Percentiles rank a stretch among this genome's conserved stretches.
Conservation (phyloP, 1,140 invertebrate genomes). For the Melitaea cinxia region DNA sequence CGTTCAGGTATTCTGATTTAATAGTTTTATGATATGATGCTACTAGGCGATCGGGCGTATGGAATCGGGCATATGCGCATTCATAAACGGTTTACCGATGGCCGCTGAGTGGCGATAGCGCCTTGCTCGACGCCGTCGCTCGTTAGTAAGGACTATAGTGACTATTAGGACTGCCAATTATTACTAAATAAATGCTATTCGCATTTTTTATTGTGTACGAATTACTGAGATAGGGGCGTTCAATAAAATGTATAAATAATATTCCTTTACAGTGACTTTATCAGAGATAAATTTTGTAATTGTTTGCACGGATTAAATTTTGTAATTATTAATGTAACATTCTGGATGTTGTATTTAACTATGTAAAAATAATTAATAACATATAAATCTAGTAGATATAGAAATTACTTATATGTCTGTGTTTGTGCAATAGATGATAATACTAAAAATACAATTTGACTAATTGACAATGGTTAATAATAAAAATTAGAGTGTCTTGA, state of each 20-base stretch:
- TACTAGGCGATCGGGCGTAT: slow-evolving; percentile 24
- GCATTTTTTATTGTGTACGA: slow-evolving; percentile 72
- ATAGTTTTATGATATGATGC: slow-evolving; percentile 26
- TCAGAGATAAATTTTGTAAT: slow-evolving; percentile 71
- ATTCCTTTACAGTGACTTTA: slow-evolving; percentile 62
- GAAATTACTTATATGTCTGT: slow-evolving; percentile 61
- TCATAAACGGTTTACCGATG: not conserved
- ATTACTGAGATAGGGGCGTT: slow-evolving; percentile 68
- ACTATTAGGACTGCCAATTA: slow-evolving; percentile 73
- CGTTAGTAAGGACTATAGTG: slow-evolving; percentile 56
- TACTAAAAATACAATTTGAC: slow-evolving; percentile 52
- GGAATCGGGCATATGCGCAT: not conserved
- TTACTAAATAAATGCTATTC: slow-evolving; percentile 65
- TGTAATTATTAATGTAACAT: slow-evolving; percentile 78
- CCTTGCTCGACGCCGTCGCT: slow-evolving; percentile 31
- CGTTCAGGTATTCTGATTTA: slow-evolving; percentile 26
- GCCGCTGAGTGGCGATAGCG: not conserved
- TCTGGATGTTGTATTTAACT: slow-evolving; percentile 78
- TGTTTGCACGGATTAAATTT: slow-evolving; percentile 75
- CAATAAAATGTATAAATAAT: slow-evolving; percentile 62
- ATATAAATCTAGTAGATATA: slow-evolving; percentile 72
- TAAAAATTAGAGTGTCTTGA: slow-evolving; percentile 49
- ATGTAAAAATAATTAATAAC: slow-evolving; percentile 67
- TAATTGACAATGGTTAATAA: slow-evolving; percentile 38
- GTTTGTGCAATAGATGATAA: slow-evolving; percentile 76